Conservation (phyloP, 2,888 invertebrate genomes). For the Apotomis betuletana region DNA sequence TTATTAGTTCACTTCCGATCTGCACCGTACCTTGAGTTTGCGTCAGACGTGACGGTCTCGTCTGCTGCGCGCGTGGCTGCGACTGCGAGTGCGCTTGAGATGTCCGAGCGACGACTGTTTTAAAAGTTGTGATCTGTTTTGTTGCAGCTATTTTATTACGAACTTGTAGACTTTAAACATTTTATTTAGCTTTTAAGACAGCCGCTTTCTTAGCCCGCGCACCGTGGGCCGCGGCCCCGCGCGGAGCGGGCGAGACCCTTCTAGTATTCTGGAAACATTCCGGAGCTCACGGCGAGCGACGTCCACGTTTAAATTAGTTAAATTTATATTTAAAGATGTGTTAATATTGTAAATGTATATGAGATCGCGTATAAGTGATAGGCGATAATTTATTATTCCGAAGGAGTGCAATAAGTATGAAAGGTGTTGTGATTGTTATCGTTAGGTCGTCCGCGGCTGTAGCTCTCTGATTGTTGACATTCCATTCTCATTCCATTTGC, state of each 20-base stretch:
- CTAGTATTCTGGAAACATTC: slow-evolving; percentile 13
- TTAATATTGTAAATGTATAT: slow-evolving; percentile 83
- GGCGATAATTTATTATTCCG: slow-evolving; percentile 77
- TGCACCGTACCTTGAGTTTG: slow-evolving; percentile 43
- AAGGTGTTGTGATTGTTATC: slow-evolving; percentile 81
- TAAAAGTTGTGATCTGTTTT: slow-evolving; percentile 40
- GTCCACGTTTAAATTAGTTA: slow-evolving; percentile 76
- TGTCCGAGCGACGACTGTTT: slow-evolving; percentile 25
- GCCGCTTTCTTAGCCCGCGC: slow-evolving; percentile 10
- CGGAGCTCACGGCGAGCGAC: slow-evolving; percentile 54
- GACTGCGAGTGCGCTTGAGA: slow-evolving; percentile 4
- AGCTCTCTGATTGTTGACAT: slow-evolving; percentile 71
- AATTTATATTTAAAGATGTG: slow-evolving; percentile 81
- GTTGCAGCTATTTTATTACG: slow-evolving; percentile 36
- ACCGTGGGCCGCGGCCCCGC: slow-evolving; percentile 1
- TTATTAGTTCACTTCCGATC: slow-evolving; percentile 37
- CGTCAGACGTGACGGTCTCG: slow-evolving; percentile 41
- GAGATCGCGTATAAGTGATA: slow-evolving; percentile 74
- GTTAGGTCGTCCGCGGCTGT: slow-evolving; percentile 61
- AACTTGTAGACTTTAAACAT: slow-evolving; percentile 29
- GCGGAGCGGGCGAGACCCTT: slow-evolving; percentile 5
- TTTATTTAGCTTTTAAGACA: slow-evolving; percentile 38
- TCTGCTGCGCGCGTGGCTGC: slow-evolving; percentile 25
- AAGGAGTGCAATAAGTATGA: slow-evolving; percentile 83
- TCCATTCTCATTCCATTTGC: slow-evolving; percentile 72